phyloP scores from a whole-genome alignment of 2,888 invertebrate species.

The Ganaspis brasiliensis region DNA sequence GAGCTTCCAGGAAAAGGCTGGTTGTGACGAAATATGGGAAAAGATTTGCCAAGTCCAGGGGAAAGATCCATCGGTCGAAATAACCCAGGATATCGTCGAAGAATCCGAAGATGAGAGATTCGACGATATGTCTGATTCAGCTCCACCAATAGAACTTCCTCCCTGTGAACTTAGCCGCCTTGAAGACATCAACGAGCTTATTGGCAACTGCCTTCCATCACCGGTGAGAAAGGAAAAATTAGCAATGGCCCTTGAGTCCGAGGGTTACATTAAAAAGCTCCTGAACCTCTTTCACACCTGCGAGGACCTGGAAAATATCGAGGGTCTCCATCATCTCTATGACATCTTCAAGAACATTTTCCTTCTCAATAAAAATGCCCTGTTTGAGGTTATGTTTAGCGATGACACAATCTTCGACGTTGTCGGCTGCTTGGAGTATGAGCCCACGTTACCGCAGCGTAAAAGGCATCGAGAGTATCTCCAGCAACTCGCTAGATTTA shows the following conservation, averaged over 20 bases:
- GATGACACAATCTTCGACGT: slow-evolving; percentile 98
- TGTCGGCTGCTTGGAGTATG: slow-evolving; percentile 99
- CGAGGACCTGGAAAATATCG: slow-evolving; percentile 97
- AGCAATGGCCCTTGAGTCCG: slow-evolving; percentile 95
- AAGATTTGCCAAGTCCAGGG: slow-evolving; percentile 99
- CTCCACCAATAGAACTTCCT: slow-evolving; percentile 96
- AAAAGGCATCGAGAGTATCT: slow-evolving; percentile 98
- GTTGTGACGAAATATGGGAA: slow-evolving; percentile 99
- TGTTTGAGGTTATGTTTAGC: slow-evolving; percentile 98
- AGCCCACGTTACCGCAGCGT: slow-evolving; percentile 92
- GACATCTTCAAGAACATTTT: slow-evolving; percentile 99
- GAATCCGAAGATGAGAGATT: slow-evolving; percentile 98
- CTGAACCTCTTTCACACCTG: slow-evolving; percentile 97
- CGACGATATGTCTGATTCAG: slow-evolving; percentile 97
- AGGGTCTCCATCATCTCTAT: slow-evolving; percentile 96
- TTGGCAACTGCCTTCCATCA: slow-evolving; percentile 93
- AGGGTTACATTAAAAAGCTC: slow-evolving; percentile 97
- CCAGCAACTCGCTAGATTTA: slow-evolving; percentile 94
- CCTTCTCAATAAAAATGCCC: slow-evolving; percentile 97
- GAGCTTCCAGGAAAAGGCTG: slow-evolving; percentile 99
- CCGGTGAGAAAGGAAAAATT: slow-evolving; percentile 97
- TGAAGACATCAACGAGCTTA: slow-evolving; percentile 96
- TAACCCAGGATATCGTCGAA: slow-evolving; percentile 97
- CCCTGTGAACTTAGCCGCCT: slow-evolving; percentile 96
- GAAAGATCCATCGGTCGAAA: slow-evolving; percentile 98